Evolutionary conservation across 2,797 vertebrate species (phyloP), one percentile per base, ranked within the genome.

Genomic region (Todus mexicanus): DNA sequence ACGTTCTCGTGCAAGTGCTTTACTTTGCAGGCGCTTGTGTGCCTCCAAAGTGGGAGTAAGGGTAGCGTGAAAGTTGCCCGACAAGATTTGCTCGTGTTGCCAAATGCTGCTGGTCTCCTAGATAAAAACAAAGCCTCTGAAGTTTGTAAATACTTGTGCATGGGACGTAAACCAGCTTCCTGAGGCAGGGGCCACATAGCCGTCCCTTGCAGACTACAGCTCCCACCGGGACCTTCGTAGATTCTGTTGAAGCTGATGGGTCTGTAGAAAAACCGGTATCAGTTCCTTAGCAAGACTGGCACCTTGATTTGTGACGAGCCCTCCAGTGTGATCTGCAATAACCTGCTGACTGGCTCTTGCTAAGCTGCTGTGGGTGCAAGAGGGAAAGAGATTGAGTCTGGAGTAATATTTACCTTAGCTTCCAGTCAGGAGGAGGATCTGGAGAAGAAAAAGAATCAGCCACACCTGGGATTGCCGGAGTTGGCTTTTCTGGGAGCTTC

Each of bases 381-480:
- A 84, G 56, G 72, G 80, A 84, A 60, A 38, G 50, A 53, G 26
- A 76, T 35, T 78, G 75, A 76, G 40, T 60, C 84, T 87, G 53
- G 65, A 79, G 75, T 77, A 94, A 72, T 97, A 84, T 90, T 96
- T 93, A 82, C 84, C 80, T 94, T 95, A 5, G 1, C 64, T 94
- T 94, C 81, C 75, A 83, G 70, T n/a, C 89, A 91, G 83, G 69
- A 79, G 79, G 90, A 81, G 68, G 83, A 87, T 86, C 94, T 65
- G 61, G 81, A 75, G 86, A 70, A 70, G n/a, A 78, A 95, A 79
- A 89, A 89, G 87, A 96, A 96, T 86, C 85, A 94, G 87, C 89
- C 93, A 87, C 85, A 93, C 95, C 94, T 93, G 45, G 18, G n/a
- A 45, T 71, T 82, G 80, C 21, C 4, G 1, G 63, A 79, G 54